Evolutionary conservation across 2,113 vertebrate genomes (phyloP).

Genomic region (Syngnathus floridae): DNA sequence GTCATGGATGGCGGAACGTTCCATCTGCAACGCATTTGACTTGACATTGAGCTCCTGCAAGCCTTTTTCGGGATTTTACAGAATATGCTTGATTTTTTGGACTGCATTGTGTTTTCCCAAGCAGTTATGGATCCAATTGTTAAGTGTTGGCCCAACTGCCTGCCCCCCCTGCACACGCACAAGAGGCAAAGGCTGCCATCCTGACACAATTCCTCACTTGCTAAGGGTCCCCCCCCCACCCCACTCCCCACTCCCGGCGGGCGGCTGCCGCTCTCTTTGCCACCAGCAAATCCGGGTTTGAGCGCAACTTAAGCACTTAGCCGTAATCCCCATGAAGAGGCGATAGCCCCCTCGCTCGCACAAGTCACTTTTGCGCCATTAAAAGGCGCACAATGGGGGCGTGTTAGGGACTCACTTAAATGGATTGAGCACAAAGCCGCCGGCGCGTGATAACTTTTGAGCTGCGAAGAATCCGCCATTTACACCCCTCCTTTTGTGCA

Average conservation of each 20-base stretch:
- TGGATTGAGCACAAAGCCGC: slow-evolving; percentile 73
- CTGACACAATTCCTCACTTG: slow-evolving; percentile 61
- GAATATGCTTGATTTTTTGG: too few species aligned
- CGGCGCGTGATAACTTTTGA: slow-evolving; percentile 70
- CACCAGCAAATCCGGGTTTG: slow-evolving; percentile 70
- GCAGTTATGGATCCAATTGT: too few species aligned
- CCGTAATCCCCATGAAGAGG: slow-evolving; percentile 72
- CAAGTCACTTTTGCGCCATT: slow-evolving; percentile 70
- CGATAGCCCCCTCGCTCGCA: slow-evolving; percentile 56
- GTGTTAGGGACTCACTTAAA: slow-evolving; percentile 72
- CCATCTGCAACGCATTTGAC: too few species aligned
- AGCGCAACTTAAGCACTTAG: slow-evolving; percentile 72
- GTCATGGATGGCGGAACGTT: slow-evolving; percentile 7
- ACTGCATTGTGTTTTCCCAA: too few species aligned
- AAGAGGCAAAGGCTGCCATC: slow-evolving; percentile 47
- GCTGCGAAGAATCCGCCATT: slow-evolving; percentile 65
- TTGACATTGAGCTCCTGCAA: too few species aligned
- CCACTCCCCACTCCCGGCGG: slow-evolving; percentile 42
- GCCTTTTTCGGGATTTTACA: too few species aligned
- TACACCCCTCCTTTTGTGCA: slow-evolving; percentile 70
- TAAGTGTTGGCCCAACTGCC: too few species aligned
- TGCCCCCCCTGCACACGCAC: slow-evolving; percentile 24
- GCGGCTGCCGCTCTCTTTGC: slow-evolving; percentile 58
- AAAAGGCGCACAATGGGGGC: slow-evolving; percentile 68
- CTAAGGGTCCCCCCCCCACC: slow-evolving; percentile 61